Base-by-base conservation (phyloP, 2,113 vertebrate species). In the Prunella fulvescens region DNA sequence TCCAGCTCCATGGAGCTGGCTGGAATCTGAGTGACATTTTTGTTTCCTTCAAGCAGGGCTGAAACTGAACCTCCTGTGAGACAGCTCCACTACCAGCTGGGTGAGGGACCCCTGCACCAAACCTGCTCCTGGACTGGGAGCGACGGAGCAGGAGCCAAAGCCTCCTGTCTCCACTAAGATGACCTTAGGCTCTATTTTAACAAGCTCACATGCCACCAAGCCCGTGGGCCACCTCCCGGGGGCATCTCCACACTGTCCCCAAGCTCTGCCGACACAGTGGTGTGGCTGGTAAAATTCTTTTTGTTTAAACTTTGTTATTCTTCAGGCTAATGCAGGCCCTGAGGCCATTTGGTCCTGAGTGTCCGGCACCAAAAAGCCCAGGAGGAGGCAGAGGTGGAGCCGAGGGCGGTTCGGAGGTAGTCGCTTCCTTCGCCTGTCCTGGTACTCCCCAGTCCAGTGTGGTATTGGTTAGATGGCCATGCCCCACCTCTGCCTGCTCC, bases 261-360 rank as follows among this genome's bases (percentile, higher is more conserved):
- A 6, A 14, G 76, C 88, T 92, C 88, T 88, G 95, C 86, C 2
- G 1, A 74, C 96, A 95, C 95, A 93, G 92, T 94, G 79, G 86
- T 74, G 88, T 78, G 86, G 92, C 90, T 88, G 82, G 64, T 22
- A 53, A 73, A 61, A 62, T 50, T 33, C 20, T 62, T 42, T 25
- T 51, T 20, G 60, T 19, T 76, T 70, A 14, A 24, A 50, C 11
- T 45, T n/a, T 39, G 54, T 73, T 73, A 26, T 31, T 90, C 72
- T 86, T 92, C 95, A 71, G 96, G 92, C 82, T 88, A 47, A 86
- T 14, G 58, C 76, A 45, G 86, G 80, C 86, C 88, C 47, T 47
- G 93, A 70, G 95, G 81, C 95, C 44, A 0, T 72, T 90, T 64
- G 93, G 93, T 90, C 92, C 96, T 90, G 93, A 95, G 95, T 39